Evolutionary conservation across 1,140 invertebrate genomes (phyloP).

Genomic region (Alviniconcha marisindica): DNA sequence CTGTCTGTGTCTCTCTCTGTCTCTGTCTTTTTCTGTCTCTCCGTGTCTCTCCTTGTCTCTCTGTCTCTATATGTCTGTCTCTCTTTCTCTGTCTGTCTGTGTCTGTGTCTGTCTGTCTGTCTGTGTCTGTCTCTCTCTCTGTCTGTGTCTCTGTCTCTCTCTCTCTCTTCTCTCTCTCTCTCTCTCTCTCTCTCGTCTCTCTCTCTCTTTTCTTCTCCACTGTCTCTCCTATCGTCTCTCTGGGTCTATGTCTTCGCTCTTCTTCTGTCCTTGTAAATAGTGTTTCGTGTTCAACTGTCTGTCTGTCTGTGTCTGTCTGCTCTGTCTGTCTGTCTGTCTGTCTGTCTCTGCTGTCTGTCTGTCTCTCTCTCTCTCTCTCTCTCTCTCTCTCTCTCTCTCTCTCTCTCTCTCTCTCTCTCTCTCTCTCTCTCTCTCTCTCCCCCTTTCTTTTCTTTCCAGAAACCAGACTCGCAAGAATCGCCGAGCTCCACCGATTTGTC

Average conservation of each 20-base stretch:
- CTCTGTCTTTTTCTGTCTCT: too few relatives aligned
- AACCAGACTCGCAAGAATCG: background rate
- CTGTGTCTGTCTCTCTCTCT: too few relatives aligned
- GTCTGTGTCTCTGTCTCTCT: too few relatives aligned
- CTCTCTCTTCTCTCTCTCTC: too few relatives aligned
- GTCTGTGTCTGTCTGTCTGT: too few relatives aligned
- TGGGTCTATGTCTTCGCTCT: background rate
- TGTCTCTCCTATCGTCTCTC: background rate
- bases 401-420: background rate
- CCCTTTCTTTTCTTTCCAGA: background rate
- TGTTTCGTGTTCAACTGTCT: background rate
- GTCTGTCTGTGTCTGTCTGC: background rate
- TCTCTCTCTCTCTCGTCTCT: too few relatives aligned
- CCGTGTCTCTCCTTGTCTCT: too few relatives aligned
- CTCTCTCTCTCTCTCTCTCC: constrained; percentile 20
- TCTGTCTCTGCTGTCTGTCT: background rate
- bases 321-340: background rate
- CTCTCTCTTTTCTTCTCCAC: background rate
- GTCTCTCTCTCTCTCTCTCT: background rate
- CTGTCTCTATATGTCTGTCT: too few relatives aligned
- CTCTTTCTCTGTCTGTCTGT: too few relatives aligned
- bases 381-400: background rate
- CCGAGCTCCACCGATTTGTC: too few relatives aligned
- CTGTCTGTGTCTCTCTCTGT: too few relatives aligned
- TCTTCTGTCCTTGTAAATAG: background rate